Conservation (phyloP, 2,113 vertebrate genomes). For the Indri indri region DNA sequence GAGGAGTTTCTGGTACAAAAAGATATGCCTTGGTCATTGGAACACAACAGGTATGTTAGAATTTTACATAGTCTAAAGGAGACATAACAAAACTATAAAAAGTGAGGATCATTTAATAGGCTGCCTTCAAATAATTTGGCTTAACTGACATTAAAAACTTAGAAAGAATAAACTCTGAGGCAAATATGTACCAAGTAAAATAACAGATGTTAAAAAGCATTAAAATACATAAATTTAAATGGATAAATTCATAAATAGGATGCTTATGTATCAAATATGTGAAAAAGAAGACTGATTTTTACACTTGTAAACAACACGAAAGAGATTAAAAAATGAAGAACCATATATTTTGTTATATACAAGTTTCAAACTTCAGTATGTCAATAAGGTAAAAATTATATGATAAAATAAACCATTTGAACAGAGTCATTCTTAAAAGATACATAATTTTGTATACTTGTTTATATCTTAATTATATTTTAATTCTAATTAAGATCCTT, state of each 20-base stretch:
- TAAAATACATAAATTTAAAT: neutral
- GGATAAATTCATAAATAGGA: neutral
- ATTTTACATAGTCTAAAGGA: neutral
- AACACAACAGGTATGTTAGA: neutral
- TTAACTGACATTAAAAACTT: neutral
- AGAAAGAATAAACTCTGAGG: neutral
- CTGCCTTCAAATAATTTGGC: neutral
- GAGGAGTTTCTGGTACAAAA: neutral
- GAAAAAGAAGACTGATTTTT: neutral
- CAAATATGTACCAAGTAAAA: neutral
- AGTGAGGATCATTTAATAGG: neutral
- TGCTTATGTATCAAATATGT: neutral
- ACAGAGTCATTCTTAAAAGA: neutral
- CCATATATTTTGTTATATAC: neutral
- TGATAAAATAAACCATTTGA: neutral
- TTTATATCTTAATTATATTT: neutral
- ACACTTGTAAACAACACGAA: neutral
- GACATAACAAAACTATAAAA: neutral
- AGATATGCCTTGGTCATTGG: neutral
- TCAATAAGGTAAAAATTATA: neutral
- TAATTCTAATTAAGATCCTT: neutral
- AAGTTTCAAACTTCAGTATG: conserved; percentile 21
- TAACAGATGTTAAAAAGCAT: neutral
- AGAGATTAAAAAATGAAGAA: neutral
- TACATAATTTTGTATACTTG: neutral